These are phyloP conservation scores for Tortrix viridana DNA, from an alignment of 2,888 invertebrate species.

Conservation along the genomic window DNA sequence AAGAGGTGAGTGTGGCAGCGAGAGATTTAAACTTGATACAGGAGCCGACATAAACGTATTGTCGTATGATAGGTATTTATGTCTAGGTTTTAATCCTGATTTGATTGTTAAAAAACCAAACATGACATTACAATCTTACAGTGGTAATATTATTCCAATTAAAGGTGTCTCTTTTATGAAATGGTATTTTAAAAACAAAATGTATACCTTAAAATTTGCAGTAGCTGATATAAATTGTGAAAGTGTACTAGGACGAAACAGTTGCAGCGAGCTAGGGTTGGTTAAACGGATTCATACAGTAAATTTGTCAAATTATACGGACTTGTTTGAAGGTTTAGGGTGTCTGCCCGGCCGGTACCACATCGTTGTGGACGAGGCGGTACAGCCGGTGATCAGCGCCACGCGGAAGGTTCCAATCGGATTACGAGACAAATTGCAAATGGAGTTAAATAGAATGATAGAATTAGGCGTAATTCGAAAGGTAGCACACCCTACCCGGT, in stretches of 20 bases:
- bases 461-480: constrained; percentile 14
- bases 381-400: constrained; percentile 14
- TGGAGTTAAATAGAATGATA: constrained; percentile 10
- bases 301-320: not conserved
- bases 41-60: too few relatives aligned
- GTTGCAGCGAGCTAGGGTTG: constrained; percentile 9
- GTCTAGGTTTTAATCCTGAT: not conserved
- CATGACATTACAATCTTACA: constrained; percentile 1
- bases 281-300: not conserved
- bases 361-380: constrained; percentile 6
- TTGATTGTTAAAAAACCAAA: not conserved
- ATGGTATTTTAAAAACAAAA: constrained; percentile 7
- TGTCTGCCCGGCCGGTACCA: constrained; percentile 16
- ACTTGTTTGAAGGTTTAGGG: constrained; percentile 12
- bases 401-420: constrained; percentile 10
- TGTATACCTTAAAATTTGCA: constrained; percentile 3
- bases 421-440: constrained; percentile 1
- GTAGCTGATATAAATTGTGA: not conserved
- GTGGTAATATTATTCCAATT: constrained; percentile 8
- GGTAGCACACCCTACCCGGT: constrained; percentile 14
- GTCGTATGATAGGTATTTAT: not conserved
- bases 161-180: constrained; percentile 6
- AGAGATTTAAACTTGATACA: constrained; percentile 3
- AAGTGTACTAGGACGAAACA: constrained; percentile 13
- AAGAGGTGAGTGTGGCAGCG: not conserved